A percentile compares a stretch with the other conserved stretches of the same genome.
Evolutionary conservation across 2,888 invertebrate species (phyloP).

Genomic region (Monopis laevigella): DNA sequence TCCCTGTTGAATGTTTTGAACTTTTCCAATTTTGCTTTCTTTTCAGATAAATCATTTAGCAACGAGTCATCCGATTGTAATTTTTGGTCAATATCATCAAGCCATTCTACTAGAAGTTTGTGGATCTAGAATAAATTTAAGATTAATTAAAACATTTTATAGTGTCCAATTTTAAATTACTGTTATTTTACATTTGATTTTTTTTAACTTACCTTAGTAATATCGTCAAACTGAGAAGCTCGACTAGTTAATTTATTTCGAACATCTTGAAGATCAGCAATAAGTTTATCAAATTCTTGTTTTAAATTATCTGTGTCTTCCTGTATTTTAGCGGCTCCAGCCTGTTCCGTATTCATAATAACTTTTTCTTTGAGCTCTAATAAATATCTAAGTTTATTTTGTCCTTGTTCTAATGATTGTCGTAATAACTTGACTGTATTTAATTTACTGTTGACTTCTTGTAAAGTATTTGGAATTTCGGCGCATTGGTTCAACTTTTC

Average conservation of each 20-base stretch:
- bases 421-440: conserved; percentile 87
- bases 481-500: conserved; percentile 86
- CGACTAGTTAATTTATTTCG: conserved; percentile 78
- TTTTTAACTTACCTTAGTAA: conserved; percentile 72
- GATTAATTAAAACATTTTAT: no score
- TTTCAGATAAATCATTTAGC: conserved; percentile 89
- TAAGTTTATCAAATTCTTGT: conserved; percentile 88
- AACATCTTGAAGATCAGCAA: conserved; percentile 82
- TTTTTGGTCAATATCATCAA: conserved; percentile 88
- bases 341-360: conserved; percentile 90
- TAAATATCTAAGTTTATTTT: conserved; percentile 83
- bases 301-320: conserved; percentile 91
- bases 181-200: no score
- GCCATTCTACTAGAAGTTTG: conserved; percentile 85
- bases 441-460: conserved; percentile 86
- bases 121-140: conserved; percentile 51
- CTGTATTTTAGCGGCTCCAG: conserved; percentile 88
- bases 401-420: conserved; percentile 91
- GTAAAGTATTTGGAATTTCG: conserved; percentile 81
- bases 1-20: conserved; percentile 85
- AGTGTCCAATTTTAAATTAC: no score
- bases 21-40: conserved; percentile 88
- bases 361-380: conserved; percentile 93
- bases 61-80: conserved; percentile 77
- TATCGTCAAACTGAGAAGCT: conserved; percentile 84